These are phyloP conservation scores for Drosophila ambigua DNA, from an alignment of 1,140 invertebrate genomes.

Conservation along the genomic window DNA sequence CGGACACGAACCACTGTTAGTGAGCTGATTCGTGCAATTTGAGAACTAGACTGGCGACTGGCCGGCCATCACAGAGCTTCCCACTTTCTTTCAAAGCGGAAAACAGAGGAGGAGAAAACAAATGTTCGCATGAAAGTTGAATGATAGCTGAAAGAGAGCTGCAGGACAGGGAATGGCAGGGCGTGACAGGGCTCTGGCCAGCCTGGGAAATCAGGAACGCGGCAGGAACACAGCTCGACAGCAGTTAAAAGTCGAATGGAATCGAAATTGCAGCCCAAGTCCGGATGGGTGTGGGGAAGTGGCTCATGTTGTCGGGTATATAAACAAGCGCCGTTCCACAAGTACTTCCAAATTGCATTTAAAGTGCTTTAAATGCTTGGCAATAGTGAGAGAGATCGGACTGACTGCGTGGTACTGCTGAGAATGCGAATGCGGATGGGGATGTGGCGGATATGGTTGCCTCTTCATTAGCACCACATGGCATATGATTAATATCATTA, in stretches of 20 bases:
- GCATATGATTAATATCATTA: slow-evolving; percentile 75
- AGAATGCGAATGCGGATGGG: too few relatives aligned
- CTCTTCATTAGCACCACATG: slow-evolving; percentile 65
- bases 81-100: slow-evolving; percentile 6
- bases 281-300: slow-evolving; percentile 11
- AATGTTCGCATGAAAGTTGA: slow-evolving; percentile 71
- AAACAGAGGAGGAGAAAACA: slow-evolving; percentile 8
- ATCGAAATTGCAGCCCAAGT: slow-evolving; percentile 48
- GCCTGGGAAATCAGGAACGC: slow-evolving; percentile 59
- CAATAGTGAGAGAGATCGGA: slow-evolving; percentile 1
- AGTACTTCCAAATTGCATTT: slow-evolving; percentile 73
- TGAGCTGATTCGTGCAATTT: not conserved
- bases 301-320: slow-evolving; percentile 45
- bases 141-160: slow-evolving; percentile 58
- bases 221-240: slow-evolving; percentile 6
- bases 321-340: slow-evolving; percentile 66
- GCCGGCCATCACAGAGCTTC: slow-evolving; percentile 6
- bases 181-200: not conserved
- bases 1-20: slow-evolving; percentile 16
- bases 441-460: not conserved
- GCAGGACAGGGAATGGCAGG: too few relatives aligned
- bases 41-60: too few relatives aligned
- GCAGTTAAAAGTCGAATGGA: slow-evolving; percentile 16
- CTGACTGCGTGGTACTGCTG: not conserved
- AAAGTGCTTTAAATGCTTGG: slow-evolving; percentile 63